These are phyloP conservation scores for Arremon brunneinucha DNA, from an alignment of 2,797 vertebrate genomes.

Conservation along the genomic window DNA sequence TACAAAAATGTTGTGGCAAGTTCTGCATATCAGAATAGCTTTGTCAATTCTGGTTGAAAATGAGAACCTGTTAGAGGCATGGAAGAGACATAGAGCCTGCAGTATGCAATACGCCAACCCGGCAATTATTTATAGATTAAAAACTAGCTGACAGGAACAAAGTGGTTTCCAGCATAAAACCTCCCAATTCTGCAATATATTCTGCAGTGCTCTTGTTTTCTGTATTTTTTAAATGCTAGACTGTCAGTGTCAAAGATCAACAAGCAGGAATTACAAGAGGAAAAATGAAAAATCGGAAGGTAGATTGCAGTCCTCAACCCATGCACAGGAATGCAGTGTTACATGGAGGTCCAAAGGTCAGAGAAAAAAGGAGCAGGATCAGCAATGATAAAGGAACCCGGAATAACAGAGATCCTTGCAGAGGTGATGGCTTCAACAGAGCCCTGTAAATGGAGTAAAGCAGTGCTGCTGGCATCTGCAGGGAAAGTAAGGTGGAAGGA, in stretches of 20 bases:
- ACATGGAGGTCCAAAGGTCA: not conserved
- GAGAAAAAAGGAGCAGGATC: not conserved
- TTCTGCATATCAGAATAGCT: not conserved
- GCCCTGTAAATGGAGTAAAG: not conserved
- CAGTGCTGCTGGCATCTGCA: not conserved
- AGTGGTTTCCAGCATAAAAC: conserved; percentile 1
- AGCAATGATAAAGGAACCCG: not conserved
- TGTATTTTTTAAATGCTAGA: not conserved
- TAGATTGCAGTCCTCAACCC: not conserved
- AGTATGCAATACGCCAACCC: not conserved
- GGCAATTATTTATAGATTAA: conserved; percentile 23
- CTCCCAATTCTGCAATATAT: not conserved
- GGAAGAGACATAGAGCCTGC: not conserved
- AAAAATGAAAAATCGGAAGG: not conserved
- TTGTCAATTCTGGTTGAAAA: not conserved
- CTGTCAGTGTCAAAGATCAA: not conserved
- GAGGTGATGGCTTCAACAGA: not conserved
- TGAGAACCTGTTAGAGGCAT: not conserved
- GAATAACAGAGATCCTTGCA: not conserved
- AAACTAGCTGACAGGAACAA: not conserved
- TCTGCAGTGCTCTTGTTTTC: not conserved
- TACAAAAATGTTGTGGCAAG: not conserved
- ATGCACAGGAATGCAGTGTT: not conserved
- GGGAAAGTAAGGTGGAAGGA: not conserved
- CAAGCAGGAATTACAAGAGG: not conserved